Evolutionary conservation across 2,797 vertebrate genomes (phyloP).

Genomic region (Eremophila alpestris): DNA sequence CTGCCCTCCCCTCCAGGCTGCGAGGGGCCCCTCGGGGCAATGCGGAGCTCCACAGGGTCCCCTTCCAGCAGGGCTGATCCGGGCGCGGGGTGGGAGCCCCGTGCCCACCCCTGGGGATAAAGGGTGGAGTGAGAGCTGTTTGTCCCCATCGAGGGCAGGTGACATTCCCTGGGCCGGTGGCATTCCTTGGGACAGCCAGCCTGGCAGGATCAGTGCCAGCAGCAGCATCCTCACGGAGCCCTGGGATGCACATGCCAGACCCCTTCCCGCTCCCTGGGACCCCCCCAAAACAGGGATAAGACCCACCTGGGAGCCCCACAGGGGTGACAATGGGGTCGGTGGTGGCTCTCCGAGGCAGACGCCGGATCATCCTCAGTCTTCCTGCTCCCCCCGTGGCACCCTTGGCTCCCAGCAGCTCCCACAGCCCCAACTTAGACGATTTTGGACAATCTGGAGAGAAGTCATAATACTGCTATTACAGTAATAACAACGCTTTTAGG

Average conservation of each 20-base stretch:
- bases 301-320: not conserved
- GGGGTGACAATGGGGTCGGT: not conserved
- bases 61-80: not conserved
- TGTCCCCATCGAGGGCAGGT: not conserved
- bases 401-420: not conserved
- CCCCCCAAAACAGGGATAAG: not conserved
- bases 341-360: not conserved
- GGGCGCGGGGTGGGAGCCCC: not conserved
- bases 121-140: not conserved
- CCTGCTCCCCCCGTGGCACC: not conserved
- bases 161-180: not conserved
- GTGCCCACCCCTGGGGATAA: not conserved
- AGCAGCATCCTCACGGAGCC: not conserved
- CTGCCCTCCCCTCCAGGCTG: not conserved
- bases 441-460: conserved; percentile 58
- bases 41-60: not conserved
- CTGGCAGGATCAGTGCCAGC: not conserved
- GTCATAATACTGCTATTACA: conserved; percentile 52
- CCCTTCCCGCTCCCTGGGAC: not conserved
- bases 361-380: conserved; percentile 27
- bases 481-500: conserved; percentile 47
- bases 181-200: not conserved
- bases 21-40: not conserved
- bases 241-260: not conserved
- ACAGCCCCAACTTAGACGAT: not conserved